phyloP scores from a whole-genome alignment of 2,797 vertebrate species.

The Alcedo atthis region DNA sequence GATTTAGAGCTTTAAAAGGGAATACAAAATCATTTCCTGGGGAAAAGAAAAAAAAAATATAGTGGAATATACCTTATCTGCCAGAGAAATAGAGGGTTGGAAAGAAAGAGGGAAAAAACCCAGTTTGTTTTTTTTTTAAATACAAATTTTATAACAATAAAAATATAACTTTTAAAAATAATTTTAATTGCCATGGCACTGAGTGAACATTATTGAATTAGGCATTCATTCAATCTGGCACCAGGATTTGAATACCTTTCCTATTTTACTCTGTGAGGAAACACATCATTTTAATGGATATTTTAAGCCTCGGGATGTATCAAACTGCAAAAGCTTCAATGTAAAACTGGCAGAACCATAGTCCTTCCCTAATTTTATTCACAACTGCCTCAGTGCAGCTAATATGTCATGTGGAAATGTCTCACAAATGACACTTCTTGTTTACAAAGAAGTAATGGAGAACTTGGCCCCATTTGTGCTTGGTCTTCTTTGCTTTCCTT shows the following conservation, averaged over 20 bases:
- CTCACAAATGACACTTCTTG: neutral
- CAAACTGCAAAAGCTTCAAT: neutral
- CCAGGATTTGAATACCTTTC: constrained; percentile 16
- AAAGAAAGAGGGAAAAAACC: neutral
- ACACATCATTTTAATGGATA: constrained; percentile 17
- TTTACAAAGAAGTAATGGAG: neutral
- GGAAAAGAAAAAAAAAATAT: neutral
- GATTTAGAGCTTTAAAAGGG: constrained; percentile 19
- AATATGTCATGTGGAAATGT: fast-evolving
- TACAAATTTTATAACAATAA: constrained; percentile 8
- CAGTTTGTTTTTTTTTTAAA: neutral
- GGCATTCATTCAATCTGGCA: constrained; percentile 6
- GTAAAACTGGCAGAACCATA: neutral
- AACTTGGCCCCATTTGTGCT: neutral
- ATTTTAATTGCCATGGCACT: neutral
- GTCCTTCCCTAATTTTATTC: neutral
- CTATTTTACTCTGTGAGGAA: neutral
- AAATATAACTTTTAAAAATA: too few species aligned
- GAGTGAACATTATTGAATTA: constrained; percentile 3
- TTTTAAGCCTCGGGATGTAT: neutral
- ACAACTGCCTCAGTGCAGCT: neutral
- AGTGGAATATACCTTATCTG: constrained; percentile 1
- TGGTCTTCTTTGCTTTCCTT: neutral
- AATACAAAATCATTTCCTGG: neutral
- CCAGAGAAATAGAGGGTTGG: neutral